phyloP scores from a whole-genome alignment of 2,113 vertebrate species.

The Varanus salvator region DNA sequence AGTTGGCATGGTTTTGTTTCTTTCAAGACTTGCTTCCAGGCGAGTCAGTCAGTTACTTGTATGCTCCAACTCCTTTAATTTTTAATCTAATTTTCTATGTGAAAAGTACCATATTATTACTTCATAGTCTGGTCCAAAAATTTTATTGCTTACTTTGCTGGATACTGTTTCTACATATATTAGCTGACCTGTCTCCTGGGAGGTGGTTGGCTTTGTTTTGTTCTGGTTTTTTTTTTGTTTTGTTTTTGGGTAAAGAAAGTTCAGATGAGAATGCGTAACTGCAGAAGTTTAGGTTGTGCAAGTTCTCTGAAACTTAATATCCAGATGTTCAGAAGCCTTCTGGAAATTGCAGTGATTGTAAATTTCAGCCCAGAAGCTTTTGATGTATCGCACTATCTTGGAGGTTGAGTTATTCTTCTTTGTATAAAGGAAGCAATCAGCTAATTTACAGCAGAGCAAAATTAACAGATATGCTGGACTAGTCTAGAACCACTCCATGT shows the following conservation, averaged over 20 bases:
- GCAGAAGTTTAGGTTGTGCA: background rate
- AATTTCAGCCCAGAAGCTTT: constrained; percentile 1
- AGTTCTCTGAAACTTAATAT: constrained; percentile 23
- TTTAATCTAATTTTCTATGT: constrained; percentile 40
- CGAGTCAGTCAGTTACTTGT: constrained; percentile 42
- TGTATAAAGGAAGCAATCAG: background rate
- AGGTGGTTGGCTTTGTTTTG: too few species aligned
- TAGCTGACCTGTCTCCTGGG: background rate
- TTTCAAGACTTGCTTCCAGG: constrained; percentile 43
- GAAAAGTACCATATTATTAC: background rate
- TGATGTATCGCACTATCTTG: constrained; percentile 1
- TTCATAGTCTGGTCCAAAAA: background rate
- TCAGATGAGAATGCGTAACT: constrained; percentile 4
- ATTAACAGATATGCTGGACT: background rate
- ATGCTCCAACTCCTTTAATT: constrained; percentile 23
- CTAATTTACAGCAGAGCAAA: background rate
- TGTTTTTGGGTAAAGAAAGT: background rate
- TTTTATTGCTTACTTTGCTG: background rate
- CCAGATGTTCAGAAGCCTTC: constrained; percentile 8
- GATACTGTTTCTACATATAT: background rate
- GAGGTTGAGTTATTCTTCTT: background rate
- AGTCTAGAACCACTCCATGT: constrained; percentile 20
- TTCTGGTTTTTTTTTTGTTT: background rate
- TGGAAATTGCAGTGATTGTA: constrained; percentile 5
- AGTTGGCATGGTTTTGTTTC: constrained; percentile 43